Conservation (phyloP, 1,140 invertebrate genomes). For the Frieseomelitta varia region DNA sequence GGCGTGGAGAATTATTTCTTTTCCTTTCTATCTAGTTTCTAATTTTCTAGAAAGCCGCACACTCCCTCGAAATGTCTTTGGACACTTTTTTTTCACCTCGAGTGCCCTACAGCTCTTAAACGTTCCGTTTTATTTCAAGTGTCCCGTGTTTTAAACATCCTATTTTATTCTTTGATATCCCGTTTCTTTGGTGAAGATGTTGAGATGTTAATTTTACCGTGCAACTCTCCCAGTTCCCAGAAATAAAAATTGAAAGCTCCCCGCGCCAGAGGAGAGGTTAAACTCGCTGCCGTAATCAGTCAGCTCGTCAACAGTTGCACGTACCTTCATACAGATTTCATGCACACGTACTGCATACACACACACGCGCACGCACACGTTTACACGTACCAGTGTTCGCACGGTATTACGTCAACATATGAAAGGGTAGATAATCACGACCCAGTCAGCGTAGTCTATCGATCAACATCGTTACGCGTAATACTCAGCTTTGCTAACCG, state of each 20-base stretch:
- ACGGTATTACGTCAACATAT: background rate
- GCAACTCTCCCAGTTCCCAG: too few species aligned
- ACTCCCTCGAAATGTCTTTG: too few species aligned
- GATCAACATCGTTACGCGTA: background rate
- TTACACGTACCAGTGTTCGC: background rate
- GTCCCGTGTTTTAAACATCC: too few species aligned
- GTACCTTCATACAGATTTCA: background rate
- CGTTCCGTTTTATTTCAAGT: too few species aligned
- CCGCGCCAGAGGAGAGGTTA: background rate
- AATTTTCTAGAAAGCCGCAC: too few species aligned
- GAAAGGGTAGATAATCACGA: conserved; percentile 2
- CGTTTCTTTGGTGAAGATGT: too few species aligned
- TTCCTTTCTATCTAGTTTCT: too few species aligned
- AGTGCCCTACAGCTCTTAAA: too few species aligned
- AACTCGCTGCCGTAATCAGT: background rate
- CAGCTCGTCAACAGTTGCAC: background rate
- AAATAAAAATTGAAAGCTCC: background rate
- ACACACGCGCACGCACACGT: background rate
- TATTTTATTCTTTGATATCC: too few species aligned
- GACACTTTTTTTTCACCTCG: too few species aligned
- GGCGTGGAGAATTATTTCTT: too few species aligned
- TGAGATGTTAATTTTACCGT: too few species aligned
- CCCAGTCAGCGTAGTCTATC: background rate
- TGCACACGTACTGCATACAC: background rate
- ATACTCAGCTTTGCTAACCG: background rate